Evolutionary conservation across 2,888 invertebrate genomes (phyloP).

Genomic region (Yponomeuta malinellus): DNA sequence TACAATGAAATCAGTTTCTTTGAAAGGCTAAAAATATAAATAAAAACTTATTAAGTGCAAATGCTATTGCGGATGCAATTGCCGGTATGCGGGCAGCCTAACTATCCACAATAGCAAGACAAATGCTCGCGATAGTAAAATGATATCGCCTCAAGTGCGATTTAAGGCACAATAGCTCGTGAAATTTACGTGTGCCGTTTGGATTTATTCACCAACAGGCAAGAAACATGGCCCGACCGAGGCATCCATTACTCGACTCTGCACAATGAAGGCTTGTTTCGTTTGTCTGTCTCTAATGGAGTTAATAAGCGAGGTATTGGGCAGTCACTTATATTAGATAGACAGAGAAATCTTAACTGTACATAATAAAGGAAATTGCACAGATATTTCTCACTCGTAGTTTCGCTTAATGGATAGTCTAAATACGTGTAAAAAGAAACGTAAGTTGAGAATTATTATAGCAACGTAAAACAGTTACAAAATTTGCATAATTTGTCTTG

Average conservation of each 20-base stretch:
- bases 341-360: too few species aligned
- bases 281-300: background rate
- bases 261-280: background rate
- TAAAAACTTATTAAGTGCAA: too few species aligned
- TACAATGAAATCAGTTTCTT: too few species aligned
- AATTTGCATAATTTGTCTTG: too few species aligned
- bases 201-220: slow-evolving; percentile 11
- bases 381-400: too few species aligned
- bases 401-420: too few species aligned
- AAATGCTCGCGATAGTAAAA: slow-evolving; percentile 51
- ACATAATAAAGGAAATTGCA: too few species aligned
- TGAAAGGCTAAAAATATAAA: too few species aligned
- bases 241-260: slow-evolving; percentile 2
- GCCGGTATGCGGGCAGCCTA: slow-evolving; percentile 29
- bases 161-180: slow-evolving; percentile 43
- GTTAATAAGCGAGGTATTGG: background rate
- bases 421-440: too few species aligned
- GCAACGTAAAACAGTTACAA: too few species aligned
- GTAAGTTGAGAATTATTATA: too few species aligned
- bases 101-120: slow-evolving; percentile 45
- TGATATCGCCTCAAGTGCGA: slow-evolving; percentile 47
- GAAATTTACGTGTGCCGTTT: slow-evolving; percentile 34
- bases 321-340: too few species aligned
- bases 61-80: background rate
- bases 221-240: background rate